Conservation (phyloP, 2,113 vertebrate species). For the Scytalopus superciliaris region DNA sequence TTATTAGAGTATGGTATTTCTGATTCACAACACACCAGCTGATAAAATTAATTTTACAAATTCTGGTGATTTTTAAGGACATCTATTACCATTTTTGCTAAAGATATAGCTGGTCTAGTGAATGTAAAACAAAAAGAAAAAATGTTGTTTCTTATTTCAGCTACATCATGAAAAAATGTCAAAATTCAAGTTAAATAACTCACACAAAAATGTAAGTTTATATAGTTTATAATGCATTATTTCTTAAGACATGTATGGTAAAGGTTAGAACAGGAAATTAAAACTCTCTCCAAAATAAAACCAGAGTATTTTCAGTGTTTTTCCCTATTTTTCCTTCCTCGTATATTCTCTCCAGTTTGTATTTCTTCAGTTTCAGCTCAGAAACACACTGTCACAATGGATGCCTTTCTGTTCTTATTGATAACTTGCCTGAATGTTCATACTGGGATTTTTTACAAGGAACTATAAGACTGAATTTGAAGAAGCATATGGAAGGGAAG, state of each 20-base stretch:
- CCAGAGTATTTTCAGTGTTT: background rate
- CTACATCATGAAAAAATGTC: background rate
- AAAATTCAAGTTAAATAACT: background rate
- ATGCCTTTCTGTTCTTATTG: background rate
- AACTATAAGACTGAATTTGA: background rate
- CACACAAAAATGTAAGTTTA: background rate
- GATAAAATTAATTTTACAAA: background rate
- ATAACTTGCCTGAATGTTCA: background rate
- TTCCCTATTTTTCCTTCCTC: background rate
- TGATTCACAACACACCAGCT: background rate
- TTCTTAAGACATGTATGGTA: rapidly evolving
- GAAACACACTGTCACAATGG: background rate
- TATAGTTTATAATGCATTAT: background rate
- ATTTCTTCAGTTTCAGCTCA: background rate
- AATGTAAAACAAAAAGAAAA: background rate
- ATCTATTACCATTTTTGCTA: background rate
- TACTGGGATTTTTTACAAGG: background rate
- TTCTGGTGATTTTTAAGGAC: background rate
- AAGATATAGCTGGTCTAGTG: background rate
- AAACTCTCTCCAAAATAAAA: background rate
- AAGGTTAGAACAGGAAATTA: background rate
- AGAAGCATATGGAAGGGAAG: background rate
- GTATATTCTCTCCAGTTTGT: background rate
- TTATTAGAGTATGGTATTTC: background rate
- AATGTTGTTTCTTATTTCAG: background rate